Conservation (phyloP, 1,140 invertebrate genomes). For the Sminthurides bifidus region DNA sequence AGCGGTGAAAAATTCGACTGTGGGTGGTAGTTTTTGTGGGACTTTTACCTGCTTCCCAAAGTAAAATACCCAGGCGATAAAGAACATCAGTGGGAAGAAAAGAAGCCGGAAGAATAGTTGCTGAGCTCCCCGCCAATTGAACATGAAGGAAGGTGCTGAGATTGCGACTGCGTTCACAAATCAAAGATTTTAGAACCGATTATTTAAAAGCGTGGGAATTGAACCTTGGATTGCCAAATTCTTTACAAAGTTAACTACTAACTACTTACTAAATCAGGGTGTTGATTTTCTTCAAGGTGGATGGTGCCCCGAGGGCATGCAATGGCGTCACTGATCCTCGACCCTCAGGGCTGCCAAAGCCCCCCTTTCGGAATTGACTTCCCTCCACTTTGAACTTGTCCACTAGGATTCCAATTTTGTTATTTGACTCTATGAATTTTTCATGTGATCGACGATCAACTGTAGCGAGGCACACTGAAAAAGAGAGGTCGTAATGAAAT, state of each 20-base stretch:
- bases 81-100: slow-evolving; percentile 60
- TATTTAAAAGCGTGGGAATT: too few species aligned
- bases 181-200: too few species aligned
- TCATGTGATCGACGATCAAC: slow-evolving; percentile 78
- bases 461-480: slow-evolving; percentile 65
- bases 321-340: slow-evolving; percentile 42
- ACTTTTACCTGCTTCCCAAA: slow-evolving; percentile 47
- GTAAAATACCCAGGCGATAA: slow-evolving; percentile 69
- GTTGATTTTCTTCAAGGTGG: slow-evolving; percentile 54
- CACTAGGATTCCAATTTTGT: slow-evolving; percentile 78
- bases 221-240: too few species aligned
- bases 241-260: neutral
- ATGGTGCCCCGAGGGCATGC: slow-evolving; percentile 56
- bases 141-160: slow-evolving; percentile 60
- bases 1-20: neutral
- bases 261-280: slow-evolving; percentile 61
- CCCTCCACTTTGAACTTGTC: slow-evolving; percentile 82
- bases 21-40: neutral
- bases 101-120: slow-evolving; percentile 60
- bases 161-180: slow-evolving; percentile 46
- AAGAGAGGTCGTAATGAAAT: slow-evolving; percentile 8
- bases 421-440: slow-evolving; percentile 79
- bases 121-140: slow-evolving; percentile 56
- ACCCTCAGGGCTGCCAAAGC: slow-evolving; percentile 28
- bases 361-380: slow-evolving; percentile 49